Evolutionary conservation across 2,888 invertebrate genomes (phyloP).

Genomic region (Baccha elongata): DNA sequence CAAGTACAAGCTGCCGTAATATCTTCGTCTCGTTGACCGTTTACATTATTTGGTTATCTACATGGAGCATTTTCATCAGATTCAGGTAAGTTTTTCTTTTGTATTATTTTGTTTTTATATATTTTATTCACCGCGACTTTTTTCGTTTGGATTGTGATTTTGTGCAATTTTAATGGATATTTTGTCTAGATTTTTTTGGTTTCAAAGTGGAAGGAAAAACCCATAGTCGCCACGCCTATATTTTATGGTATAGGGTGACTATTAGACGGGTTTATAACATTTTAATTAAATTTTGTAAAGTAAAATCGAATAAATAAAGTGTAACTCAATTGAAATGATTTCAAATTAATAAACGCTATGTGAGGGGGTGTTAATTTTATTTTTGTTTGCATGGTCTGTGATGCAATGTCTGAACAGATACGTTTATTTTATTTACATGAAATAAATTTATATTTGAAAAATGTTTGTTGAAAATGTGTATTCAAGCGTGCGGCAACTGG

Average conservation of each 20-base stretch:
- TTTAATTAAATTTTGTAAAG: conserved; percentile 17
- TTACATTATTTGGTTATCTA: conserved; percentile 73
- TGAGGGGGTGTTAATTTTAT: conserved; percentile 9
- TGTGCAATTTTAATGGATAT: neutral
- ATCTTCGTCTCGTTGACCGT: conserved; percentile 72
- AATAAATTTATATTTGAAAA: neutral
- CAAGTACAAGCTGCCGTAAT: conserved; percentile 69
- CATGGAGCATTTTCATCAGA: conserved; percentile 82
- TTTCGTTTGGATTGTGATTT: conserved; percentile 30
- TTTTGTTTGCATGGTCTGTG: conserved; percentile 23
- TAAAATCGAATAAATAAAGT: conserved; percentile 22
- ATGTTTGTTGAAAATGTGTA: conserved; percentile 56
- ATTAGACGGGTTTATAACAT: neutral
- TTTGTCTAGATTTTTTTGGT: neutral
- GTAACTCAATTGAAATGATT: conserved; percentile 31
- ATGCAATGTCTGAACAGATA: conserved; percentile 55
- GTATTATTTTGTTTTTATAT: conserved; percentile 59
- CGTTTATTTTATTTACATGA: conserved; percentile 3
- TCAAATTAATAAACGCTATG: conserved; percentile 9
- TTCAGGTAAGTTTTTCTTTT: conserved; percentile 80
- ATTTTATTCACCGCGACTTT: conserved; percentile 53
- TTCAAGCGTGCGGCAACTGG: conserved; percentile 49
- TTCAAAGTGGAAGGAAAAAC: conserved; percentile 1
- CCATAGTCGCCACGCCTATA: conserved; percentile 62
- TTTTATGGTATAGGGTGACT: conserved; percentile 27